Evolutionary conservation across 2,888 invertebrate species (phyloP).

Genomic region (Poecilus cupreus): DNA sequence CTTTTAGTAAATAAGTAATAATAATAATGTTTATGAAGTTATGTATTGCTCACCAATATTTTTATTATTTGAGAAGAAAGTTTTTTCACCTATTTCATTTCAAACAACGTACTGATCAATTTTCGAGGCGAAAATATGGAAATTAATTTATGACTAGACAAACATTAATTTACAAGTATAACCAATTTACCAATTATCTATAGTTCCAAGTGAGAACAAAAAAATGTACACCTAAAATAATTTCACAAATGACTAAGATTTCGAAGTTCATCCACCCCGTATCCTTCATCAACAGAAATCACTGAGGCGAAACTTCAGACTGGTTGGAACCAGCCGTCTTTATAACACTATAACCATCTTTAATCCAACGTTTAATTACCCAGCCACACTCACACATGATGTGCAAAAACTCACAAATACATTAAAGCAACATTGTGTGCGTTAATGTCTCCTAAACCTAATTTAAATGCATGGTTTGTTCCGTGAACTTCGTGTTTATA

Average conservation of each 20-base stretch:
- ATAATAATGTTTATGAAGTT: too few species aligned
- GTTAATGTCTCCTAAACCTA: slow-evolving; percentile 11
- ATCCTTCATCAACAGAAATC: slow-evolving; percentile 10
- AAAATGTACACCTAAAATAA: neutral
- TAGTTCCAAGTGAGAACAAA: too few species aligned
- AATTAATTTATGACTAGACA: too few species aligned
- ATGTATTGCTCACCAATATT: too few species aligned
- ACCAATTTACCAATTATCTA: too few species aligned
- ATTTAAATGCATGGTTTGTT: slow-evolving; percentile 41
- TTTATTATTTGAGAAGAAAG: too few species aligned
- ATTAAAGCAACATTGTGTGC: slow-evolving; percentile 3
- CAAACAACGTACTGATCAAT: too few species aligned
- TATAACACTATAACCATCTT: neutral
- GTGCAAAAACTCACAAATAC: slow-evolving; percentile 10
- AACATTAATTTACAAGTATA: too few species aligned
- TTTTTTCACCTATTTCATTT: too few species aligned
- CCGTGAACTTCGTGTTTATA: slow-evolving; percentile 43
- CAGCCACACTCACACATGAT: neutral
- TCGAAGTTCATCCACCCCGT: slow-evolving; percentile 23
- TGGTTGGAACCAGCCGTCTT: neutral
- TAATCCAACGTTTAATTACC: slow-evolving; percentile 12
- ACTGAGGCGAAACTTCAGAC: neutral
- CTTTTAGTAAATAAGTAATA: too few species aligned
- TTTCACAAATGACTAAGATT: neutral
- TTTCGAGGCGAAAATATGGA: too few species aligned